Evolutionary conservation across 2,797 vertebrate species (phyloP), one percentile per base, ranked within the genome.

Genomic region (Brachyrhaphis roseni): DNA sequence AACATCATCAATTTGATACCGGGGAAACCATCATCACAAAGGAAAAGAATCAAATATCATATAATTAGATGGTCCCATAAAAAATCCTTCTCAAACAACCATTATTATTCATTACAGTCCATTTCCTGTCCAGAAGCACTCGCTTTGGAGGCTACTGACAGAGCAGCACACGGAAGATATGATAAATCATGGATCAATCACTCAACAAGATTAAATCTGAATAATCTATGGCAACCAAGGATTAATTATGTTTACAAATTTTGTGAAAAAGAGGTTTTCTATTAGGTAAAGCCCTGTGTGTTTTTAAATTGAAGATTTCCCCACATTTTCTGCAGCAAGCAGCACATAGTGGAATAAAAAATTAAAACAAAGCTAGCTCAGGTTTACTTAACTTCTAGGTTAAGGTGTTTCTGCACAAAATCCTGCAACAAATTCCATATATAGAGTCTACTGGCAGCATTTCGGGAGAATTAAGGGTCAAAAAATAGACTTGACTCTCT

Each of bases 61-160:
- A 79, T 85, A 89, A 92, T 92, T 90, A 90, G 82, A 90, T 87
- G 84, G 88, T 84, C 81, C 81, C 78, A 76, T 81, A 75, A 88
- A 90, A 75, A 41, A 59, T 59, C 82, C 78, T 76, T 68, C 82
- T 92, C 79, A 86, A 80, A 81, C 76, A 76, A 70, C 62, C 78
- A 79, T 90, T 89, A 85, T 89, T 89, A 91, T 87, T 92, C 83
- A 90, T 89, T 80, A 78, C 55, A 81, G 70, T 80, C 73, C 76
- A 82, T 70, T 55, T 78, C 80, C 78, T 49, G 80, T 72, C 66
- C 82, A 79, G 78, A 85, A 43, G 53, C 80, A 79, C 83, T 84
- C 80, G 68, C 68, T 72, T 68, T 80, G 79, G 83, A 78, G 46
- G 78, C 55, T 74, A 70, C 72, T 83, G 72, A 28, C 73, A 76